Conservation (phyloP, 2,888 invertebrate species). For the Parascotia fuliginaria region DNA sequence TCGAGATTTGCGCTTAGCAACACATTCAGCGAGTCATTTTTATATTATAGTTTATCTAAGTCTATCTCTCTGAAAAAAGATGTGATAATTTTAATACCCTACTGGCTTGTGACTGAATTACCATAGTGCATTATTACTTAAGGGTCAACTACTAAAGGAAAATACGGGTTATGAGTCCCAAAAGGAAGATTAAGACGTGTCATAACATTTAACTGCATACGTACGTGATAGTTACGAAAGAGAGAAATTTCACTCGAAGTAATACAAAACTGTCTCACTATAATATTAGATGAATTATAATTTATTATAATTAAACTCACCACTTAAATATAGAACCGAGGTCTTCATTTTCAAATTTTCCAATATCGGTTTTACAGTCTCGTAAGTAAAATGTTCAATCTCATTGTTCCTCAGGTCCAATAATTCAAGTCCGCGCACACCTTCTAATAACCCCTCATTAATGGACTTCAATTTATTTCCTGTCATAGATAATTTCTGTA, state of each 20-base stretch:
- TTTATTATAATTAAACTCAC: conserved; percentile 55
- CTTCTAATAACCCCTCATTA: conserved; percentile 90
- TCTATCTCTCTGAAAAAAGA: no score
- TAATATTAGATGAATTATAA: neutral
- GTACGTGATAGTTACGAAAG: no score
- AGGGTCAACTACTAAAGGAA: conserved; percentile 1
- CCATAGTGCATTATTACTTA: neutral
- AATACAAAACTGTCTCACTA: neutral
- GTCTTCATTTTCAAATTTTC: conserved; percentile 88
- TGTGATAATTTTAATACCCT: no score
- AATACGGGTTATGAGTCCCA: neutral
- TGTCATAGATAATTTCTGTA: conserved; percentile 90
- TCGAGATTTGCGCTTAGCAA: no score
- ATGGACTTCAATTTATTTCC: conserved; percentile 91
- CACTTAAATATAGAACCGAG: conserved; percentile 77
- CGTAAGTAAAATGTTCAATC: conserved; percentile 90
- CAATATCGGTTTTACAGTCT: conserved; percentile 90
- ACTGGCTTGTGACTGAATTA: conserved; percentile 6
- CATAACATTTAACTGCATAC: neutral
- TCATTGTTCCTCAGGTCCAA: conserved; percentile 92
- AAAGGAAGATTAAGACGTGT: neutral
- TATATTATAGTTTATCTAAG: no score
- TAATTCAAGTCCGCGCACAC: conserved; percentile 90
- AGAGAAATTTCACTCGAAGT: neutral
- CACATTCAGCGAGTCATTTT: no score